A percentile compares a stretch with the other conserved stretches of the same genome.
Conservation (phyloP, 2,113 vertebrate genomes). For the Dinomys branickii region DNA sequence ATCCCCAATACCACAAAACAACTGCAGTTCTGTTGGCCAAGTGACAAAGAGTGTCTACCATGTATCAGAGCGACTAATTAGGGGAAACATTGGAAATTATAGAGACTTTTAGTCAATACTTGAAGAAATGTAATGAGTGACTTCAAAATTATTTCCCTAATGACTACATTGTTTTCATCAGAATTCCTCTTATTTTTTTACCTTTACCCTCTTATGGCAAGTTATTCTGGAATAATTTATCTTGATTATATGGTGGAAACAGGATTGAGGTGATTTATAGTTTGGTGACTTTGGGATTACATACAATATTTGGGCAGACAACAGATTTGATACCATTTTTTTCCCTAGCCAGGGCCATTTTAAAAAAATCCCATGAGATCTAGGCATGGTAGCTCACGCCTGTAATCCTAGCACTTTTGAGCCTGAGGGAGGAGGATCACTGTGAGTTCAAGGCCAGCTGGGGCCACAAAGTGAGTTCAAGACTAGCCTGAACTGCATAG, state of each 20-base stretch:
- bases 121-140: not conserved
- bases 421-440: no score
- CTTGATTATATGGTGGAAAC: not conserved
- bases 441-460: no score
- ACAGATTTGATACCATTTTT: not conserved
- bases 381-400: no score
- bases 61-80: not conserved
- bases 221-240: not conserved
- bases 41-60: not conserved
- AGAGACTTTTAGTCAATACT: not conserved
- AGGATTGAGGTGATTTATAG: not conserved
- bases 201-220: not conserved
- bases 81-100: not conserved
- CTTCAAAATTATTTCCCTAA: conserved; percentile 1
- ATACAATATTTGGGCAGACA: not conserved
- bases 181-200: not conserved
- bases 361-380: not conserved
- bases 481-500: no score
- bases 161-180: not conserved
- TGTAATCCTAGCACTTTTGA: no score
- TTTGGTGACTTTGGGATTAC: not conserved
- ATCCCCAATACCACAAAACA: not conserved
- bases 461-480: no score
- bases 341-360: not conserved
- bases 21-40: not conserved